These are phyloP conservation scores for Axis porcinus DNA, from an alignment of 2,113 vertebrate species.

Conservation along the genomic window DNA sequence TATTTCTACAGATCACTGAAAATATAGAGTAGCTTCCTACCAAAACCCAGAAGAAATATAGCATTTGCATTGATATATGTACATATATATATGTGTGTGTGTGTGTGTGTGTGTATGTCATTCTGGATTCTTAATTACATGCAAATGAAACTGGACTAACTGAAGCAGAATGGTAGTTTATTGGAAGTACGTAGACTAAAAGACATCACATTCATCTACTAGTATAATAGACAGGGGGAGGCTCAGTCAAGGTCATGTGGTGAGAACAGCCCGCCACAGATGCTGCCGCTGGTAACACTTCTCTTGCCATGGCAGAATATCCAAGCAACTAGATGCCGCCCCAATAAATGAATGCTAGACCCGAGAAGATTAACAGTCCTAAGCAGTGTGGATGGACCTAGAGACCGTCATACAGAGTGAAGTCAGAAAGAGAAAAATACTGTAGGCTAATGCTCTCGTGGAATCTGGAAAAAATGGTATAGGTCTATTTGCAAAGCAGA, in stretches of 20 bases:
- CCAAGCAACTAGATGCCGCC: rapidly evolving
- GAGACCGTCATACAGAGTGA: background rate
- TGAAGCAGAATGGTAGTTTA: background rate
- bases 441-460: background rate
- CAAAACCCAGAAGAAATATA: background rate
- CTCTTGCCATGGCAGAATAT: background rate
- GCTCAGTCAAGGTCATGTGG: background rate
- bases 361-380: background rate
- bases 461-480: background rate
- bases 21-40: background rate
- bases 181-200: background rate
- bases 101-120: background rate
- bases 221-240: background rate
- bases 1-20: background rate
- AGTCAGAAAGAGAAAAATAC: background rate
- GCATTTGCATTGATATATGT: background rate
- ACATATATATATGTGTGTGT: too few relatives aligned
- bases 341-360: background rate
- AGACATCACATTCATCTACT: background rate
- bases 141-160: background rate
- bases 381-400: background rate
- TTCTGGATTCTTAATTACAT: background rate
- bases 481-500: background rate
- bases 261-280: background rate
- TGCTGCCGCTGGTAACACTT: background rate